These are phyloP conservation scores for Leucopternis melanops DNA, from an alignment of 2,113 vertebrate species.

Conservation along the genomic window DNA sequence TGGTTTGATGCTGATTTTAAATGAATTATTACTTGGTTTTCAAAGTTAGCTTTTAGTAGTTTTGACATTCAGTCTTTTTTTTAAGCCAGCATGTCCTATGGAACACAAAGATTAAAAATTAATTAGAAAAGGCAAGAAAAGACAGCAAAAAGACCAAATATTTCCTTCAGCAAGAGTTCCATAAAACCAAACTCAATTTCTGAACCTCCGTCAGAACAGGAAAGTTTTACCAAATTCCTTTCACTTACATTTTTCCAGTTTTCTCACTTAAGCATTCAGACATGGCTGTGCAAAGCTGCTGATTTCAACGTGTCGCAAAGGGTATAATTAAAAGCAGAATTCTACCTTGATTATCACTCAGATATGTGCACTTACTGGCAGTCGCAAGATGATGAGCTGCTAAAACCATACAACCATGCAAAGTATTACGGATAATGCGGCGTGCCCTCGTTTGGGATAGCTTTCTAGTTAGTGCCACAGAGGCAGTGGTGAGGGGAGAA, in stretches of 20 bases:
- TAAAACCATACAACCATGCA: background rate
- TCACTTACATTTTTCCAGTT: background rate
- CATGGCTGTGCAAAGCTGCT: background rate
- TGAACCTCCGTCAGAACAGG: background rate
- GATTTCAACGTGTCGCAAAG: background rate
- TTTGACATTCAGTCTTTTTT: background rate
- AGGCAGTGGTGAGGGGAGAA: background rate
- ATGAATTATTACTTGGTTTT: constrained; percentile 15
- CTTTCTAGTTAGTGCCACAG: background rate
- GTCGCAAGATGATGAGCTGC: background rate
- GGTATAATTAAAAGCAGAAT: constrained; percentile 42
- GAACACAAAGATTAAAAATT: background rate
- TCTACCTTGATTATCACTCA: constrained; percentile 32
- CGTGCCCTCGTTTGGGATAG: background rate
- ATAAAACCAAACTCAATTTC: background rate
- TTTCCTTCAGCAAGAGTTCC: background rate
- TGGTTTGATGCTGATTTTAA: constrained; percentile 28
- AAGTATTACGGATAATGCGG: fast-evolving
- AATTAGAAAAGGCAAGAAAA: constrained; percentile 15
- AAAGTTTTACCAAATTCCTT: background rate
- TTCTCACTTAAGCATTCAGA: background rate
- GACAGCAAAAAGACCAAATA: background rate
- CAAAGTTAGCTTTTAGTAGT: background rate
- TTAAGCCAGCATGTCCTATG: background rate
- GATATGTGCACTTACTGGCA: background rate